Percentiles rank a stretch among this genome's conserved stretches.
These are phyloP conservation scores for Glossosoma conforme DNA, from an alignment of 1,140 invertebrate species.

Conservation along the genomic window DNA sequence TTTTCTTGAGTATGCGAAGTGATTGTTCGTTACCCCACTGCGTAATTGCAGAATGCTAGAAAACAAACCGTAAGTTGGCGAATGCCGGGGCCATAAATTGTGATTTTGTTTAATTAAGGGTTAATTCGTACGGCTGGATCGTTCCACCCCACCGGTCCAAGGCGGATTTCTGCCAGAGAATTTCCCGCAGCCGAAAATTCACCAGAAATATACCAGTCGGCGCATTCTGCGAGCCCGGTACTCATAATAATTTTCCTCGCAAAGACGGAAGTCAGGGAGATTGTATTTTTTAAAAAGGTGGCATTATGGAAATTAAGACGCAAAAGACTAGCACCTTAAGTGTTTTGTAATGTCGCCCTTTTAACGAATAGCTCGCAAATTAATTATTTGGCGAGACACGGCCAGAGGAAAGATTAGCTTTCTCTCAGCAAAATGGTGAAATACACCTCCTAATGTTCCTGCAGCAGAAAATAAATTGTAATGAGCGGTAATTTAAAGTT, in stretches of 20 bases:
- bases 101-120: constrained; percentile 50
- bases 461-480: no score
- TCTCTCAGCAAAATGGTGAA: no score
- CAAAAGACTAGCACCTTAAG: constrained; percentile 28
- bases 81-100: constrained; percentile 41
- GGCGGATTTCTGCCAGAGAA: constrained; percentile 27
- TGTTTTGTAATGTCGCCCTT: constrained; percentile 33
- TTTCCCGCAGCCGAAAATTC: no score
- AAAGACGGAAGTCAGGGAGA: constrained; percentile 19
- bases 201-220: constrained; percentile 19
- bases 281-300: constrained; percentile 29
- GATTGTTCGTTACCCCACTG: no score
- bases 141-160: constrained; percentile 13
- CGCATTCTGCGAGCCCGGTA: constrained; percentile 21
- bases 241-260: constrained; percentile 29
- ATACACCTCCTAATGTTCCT: no score
- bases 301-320: constrained; percentile 32
- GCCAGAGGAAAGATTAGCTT: no score
- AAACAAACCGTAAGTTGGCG: constrained; percentile 40
- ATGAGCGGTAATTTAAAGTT: no score
- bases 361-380: constrained; percentile 31
- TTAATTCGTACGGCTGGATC: constrained; percentile 38
- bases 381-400: constrained; percentile 31
- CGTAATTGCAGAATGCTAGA: constrained; percentile 26
- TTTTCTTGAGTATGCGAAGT: no score